Percentiles rank a stretch among this genome's conserved stretches.
Evolutionary conservation across 2,888 invertebrate species (phyloP).

Genomic region (Hemicrepidius hirtus): DNA sequence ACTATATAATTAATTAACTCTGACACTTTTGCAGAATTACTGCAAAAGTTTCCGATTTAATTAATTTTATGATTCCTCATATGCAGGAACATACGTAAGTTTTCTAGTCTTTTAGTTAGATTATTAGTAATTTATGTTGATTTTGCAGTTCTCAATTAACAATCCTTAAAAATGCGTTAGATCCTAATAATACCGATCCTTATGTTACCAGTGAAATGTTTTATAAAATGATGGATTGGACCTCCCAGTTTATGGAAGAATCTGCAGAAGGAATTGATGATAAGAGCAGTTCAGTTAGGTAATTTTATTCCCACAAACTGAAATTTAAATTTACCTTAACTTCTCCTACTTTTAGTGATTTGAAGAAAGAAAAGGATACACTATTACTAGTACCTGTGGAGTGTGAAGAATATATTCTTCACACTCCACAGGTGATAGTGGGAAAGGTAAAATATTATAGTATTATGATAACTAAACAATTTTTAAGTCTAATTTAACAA

Average conservation of each 20-base stretch:
- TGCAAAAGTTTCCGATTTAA: slow-evolving; percentile 61
- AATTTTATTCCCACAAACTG: too few relatives aligned
- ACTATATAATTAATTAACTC: slow-evolving; percentile 58
- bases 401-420: too few relatives aligned
- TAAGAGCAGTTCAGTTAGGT: too few relatives aligned
- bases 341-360: not conserved
- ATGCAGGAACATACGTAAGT: slow-evolving; percentile 63
- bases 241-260: slow-evolving; percentile 38
- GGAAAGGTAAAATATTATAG: not conserved
- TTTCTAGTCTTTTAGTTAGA: not conserved
- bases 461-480: too few relatives aligned
- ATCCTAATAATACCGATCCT: slow-evolving; percentile 60
- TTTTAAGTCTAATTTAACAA: too few relatives aligned
- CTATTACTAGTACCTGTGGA: too few relatives aligned
- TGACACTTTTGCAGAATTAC: too few relatives aligned
- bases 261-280: not conserved
- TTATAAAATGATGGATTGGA: slow-evolving; percentile 63
- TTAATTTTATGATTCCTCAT: slow-evolving; percentile 63
- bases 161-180: slow-evolving; percentile 59
- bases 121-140: too few relatives aligned
- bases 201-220: slow-evolving; percentile 58
- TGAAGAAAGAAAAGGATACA: not conserved
- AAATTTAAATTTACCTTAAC: too few relatives aligned
- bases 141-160: slow-evolving; percentile 61
- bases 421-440: slow-evolving; percentile 10